Evolutionary conservation across 2,797 vertebrate species (phyloP).

Genomic region (Takifugu rubripes): DNA sequence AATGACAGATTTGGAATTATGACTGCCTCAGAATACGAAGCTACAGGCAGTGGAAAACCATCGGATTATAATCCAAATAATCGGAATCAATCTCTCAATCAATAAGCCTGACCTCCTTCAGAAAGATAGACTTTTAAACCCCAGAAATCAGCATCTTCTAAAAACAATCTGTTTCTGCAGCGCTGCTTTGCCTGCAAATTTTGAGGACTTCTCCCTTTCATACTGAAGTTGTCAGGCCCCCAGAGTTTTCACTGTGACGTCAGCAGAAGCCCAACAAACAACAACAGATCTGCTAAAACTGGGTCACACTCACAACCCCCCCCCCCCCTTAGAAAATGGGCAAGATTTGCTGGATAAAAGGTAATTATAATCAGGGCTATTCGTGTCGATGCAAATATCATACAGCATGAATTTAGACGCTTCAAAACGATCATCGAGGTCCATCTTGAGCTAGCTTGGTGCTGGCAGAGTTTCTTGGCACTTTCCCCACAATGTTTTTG

Average conservation of each 20-base stretch:
- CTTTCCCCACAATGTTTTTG: neutral
- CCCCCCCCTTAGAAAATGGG: conserved; percentile 31
- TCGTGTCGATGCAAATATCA: conserved; percentile 6
- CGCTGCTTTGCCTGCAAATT: conserved; percentile 34
- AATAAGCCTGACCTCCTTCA: neutral
- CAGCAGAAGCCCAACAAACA: conserved; percentile 43
- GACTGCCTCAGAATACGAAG: neutral
- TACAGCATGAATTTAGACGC: neutral
- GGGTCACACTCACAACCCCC: conserved; percentile 66
- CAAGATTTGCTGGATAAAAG: conserved; percentile 41
- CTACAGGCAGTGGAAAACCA: neutral
- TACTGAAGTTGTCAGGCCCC: conserved; percentile 47
- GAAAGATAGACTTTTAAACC: neutral
- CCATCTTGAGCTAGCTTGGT: conserved; percentile 10
- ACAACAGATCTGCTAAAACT: conserved; percentile 55
- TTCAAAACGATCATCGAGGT: conserved; percentile 2
- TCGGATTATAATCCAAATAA: neutral
- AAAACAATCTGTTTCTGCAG: conserved; percentile 15
- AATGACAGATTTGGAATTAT: conserved; percentile 6
- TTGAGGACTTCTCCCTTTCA: conserved; percentile 31
- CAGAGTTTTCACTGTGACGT: conserved; percentile 50
- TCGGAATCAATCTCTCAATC: neutral
- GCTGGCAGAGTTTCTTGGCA: conserved; percentile 3
- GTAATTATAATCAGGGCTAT: conserved; percentile 25
- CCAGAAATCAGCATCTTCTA: conserved; percentile 7